Base-by-base conservation (phyloP, 1,140 invertebrate genomes). In the Sarcophaga peregrina region DNA sequence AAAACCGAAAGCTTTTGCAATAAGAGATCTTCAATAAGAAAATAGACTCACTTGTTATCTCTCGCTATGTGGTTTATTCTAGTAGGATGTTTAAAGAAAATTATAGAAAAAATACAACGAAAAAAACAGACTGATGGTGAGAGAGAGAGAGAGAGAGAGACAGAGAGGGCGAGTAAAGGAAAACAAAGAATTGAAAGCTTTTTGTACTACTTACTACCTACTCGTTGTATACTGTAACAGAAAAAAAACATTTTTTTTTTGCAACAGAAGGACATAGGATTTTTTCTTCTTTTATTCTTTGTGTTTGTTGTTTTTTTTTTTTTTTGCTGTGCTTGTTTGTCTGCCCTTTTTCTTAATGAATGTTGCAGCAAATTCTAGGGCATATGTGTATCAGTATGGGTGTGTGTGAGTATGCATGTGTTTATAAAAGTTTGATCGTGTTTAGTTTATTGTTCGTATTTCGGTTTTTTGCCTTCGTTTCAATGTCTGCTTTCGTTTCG, bases 361-460 rank as follows among this genome's bases (percentile, higher is more conserved):
- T 58, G 52, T 58, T 58, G 54, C 15, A 58, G 54, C 54, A 58
- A 58, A 13, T 58, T 58, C 54, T 58, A 58, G 54, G 13, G 15
- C 13, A 15, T 58, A n/a, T 15, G 54, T 1, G 50, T 52, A 52
- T 5, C 1, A 3, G 8, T 8, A n/a, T 58, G 10, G 54, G 15
- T 58, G 13, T 13, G n/a, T 58, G 54, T 58, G 54, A 6, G 54
- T 58, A 3, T 15, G 13, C 7, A n/a, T n/a, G 54, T 58, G 13
- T 58, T 15, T 58, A n/a, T 58, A 58, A n/a, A 10, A 13, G 50
- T 52, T 52, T 15, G 73, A 72, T 72, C 62, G 62, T 72, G 62
- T 72, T 72, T 76, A 76, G 74, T 76, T 76, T 76, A 46, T 15
- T 46, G 45, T 48, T 76, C n/a, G 47, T 75, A 37, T 15, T 58